phyloP scores from a whole-genome alignment of 2,113 vertebrate species.

The Ameiurus melas region DNA sequence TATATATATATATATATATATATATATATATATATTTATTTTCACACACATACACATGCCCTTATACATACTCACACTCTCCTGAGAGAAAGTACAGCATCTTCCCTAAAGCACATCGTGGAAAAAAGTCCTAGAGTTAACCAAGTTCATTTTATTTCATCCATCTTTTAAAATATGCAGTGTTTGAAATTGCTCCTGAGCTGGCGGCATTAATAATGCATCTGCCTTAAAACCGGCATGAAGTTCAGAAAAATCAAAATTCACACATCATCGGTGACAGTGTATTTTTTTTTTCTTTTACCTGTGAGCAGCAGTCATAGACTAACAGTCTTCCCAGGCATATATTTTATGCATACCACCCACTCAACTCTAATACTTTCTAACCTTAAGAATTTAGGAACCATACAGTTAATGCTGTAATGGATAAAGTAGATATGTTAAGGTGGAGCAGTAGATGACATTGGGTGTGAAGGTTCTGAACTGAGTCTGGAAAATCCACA shows the following conservation, averaged over 20 bases:
- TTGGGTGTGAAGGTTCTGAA: background rate
- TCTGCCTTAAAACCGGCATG: slow-evolving; percentile 44
- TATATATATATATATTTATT: background rate
- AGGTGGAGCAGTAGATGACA: background rate
- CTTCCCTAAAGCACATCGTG: slow-evolving; percentile 36
- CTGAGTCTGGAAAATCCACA: slow-evolving; percentile 8
- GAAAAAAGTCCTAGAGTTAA: slow-evolving; percentile 27
- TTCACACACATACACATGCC: slow-evolving; percentile 28
- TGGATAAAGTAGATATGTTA: slow-evolving; percentile 31
- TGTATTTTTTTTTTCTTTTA: slow-evolving; percentile 40
- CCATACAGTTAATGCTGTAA: slow-evolving; percentile 37
- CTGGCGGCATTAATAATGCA: slow-evolving; percentile 55
- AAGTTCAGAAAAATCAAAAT: slow-evolving; percentile 53
- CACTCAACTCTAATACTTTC: slow-evolving; percentile 56
- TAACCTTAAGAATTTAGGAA: slow-evolving; percentile 54
- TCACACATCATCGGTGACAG: slow-evolving; percentile 41
- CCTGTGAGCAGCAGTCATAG: slow-evolving; percentile 47
- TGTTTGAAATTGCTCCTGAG: slow-evolving; percentile 57
- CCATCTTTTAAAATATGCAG: slow-evolving; percentile 54
- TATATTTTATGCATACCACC: slow-evolving; percentile 63
- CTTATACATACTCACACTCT: slow-evolving; percentile 24
- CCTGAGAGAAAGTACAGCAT: slow-evolving; percentile 43
- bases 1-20: too few relatives aligned
- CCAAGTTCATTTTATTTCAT: slow-evolving; percentile 51
- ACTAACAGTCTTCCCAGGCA: slow-evolving; percentile 13